Evolutionary conservation across 2,113 vertebrate genomes (phyloP).

Genomic region (Sceloporus tristichus): DNA sequence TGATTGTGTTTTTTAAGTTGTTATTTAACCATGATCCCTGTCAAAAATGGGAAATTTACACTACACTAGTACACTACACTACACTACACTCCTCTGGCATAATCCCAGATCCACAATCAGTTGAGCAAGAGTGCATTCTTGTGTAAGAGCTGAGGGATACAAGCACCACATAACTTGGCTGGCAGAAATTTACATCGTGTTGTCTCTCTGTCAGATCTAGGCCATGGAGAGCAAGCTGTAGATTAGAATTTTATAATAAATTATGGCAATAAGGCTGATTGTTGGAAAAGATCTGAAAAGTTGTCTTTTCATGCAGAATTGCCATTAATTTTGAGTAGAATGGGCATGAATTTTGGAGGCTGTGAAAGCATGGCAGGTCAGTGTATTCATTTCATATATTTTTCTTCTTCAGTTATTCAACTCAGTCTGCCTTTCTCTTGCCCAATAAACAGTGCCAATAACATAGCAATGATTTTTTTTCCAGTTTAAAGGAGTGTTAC

Average conservation of each 20-base stretch:
- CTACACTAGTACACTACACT: too few relatives aligned
- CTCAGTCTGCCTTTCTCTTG: neutral
- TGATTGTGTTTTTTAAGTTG: too few relatives aligned
- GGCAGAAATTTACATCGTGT: too few relatives aligned
- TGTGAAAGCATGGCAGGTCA: neutral
- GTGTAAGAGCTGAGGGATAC: too few relatives aligned
- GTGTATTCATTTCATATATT: neutral
- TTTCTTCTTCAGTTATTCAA: neutral
- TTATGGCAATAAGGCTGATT: neutral
- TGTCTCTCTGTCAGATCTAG: neutral
- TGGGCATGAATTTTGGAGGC: neutral
- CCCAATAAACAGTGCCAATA: neutral
- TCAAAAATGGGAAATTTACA: too few relatives aligned
- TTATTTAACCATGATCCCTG: too few relatives aligned
- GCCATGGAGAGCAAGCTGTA: neutral
- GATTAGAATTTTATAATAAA: neutral
- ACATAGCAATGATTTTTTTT: neutral
- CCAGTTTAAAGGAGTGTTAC: neutral
- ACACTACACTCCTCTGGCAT: too few relatives aligned
- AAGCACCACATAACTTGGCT: too few relatives aligned
- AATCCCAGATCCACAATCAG: too few relatives aligned
- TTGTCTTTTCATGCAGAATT: neutral
- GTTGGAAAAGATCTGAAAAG: neutral
- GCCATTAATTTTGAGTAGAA: neutral
- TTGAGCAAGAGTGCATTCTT: too few relatives aligned